Evolutionary conservation across 2,113 vertebrate species (phyloP), one percentile per base, ranked within the genome.

Genomic region (rabbit (Oryctolagus cuniculus)): DNA sequence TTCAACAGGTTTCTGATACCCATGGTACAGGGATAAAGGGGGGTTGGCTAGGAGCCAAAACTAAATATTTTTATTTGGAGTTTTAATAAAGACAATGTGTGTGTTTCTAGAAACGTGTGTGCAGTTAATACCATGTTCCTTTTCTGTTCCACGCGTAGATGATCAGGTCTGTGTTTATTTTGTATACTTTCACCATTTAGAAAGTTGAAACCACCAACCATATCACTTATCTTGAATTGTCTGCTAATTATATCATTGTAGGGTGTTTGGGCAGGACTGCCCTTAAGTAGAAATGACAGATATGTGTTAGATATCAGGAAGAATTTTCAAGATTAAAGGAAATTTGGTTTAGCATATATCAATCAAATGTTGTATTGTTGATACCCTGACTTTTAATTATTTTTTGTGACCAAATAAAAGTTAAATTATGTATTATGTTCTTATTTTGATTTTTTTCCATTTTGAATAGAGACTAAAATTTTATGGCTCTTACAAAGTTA

Each of bases 201-300:
- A 90, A 92, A 84, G 58, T 85, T 81, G 63, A 81, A 21, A 17
- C 70, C 85, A 84, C 70, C 6, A 44, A 44, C 17, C 11, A 7
- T 77, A 44, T 81, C 8, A 72, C 13, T 67, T 91, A 72, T 70
- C 90, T 53, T 24, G 1, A 86, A 51, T 67, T 67, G 13, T 16
- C 6, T 95, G 64, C 19, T 90, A 96, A 58, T 89, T 90, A 49
- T 82, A 31, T 83, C n/a, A 78, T 49, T 89, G 29, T 91, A 70
- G 36, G 3, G 63, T 85, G 11, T 66, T 66, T 77, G 49, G 34
- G 12, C 38, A 72, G 36, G 36, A 38, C 55, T 67, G 0, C 7
- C 12, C 17, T 31, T 74, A 19, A 34, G 4, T 44, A 77, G 51
- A 85, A 75, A 80, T 70, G 12, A 55, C 63, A 89, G 72, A 63